Conservation (phyloP, 2,888 invertebrate genomes). For the Agrotis ipsilon region DNA sequence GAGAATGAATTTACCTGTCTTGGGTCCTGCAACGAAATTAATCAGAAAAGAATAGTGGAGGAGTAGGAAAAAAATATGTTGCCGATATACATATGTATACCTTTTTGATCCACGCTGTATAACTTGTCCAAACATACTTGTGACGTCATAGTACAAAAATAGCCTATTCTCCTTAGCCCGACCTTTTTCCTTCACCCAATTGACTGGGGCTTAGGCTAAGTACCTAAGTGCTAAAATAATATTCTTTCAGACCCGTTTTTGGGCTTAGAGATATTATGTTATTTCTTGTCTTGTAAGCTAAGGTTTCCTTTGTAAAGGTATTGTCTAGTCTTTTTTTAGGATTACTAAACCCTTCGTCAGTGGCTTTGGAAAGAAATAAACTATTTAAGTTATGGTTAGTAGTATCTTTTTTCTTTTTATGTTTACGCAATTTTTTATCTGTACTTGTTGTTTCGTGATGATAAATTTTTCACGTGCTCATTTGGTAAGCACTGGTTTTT, state of each 20-base stretch:
- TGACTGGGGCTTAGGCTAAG: conserved; percentile 21
- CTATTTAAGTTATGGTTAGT: neutral
- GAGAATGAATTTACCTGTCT: no score
- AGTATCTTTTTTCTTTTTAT: neutral
- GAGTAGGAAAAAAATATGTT: no score
- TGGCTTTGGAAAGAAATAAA: neutral
- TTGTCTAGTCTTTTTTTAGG: conserved; percentile 20
- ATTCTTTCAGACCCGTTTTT: conserved; percentile 45
- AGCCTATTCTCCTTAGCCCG: conserved; percentile 12
- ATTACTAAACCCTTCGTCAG: conserved; percentile 17
- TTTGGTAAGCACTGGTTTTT: no score
- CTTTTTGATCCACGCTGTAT: conserved; percentile 1
- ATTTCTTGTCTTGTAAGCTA: conserved; percentile 36
- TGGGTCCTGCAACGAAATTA: no score
- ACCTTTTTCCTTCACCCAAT: conserved; percentile 41
- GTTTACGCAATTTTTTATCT: neutral
- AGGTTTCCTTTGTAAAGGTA: conserved; percentile 23
- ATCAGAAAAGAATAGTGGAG: no score
- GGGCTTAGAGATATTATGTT: conserved; percentile 41
- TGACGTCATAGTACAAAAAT: conserved; percentile 45
- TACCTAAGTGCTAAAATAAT: conserved; percentile 31
- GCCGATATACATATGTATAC: no score
- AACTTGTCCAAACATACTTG: conserved; percentile 60
- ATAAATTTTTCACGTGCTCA: conserved; percentile 26
- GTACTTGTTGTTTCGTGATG: neutral